phyloP scores from a whole-genome alignment of 2,888 invertebrate genomes.

The Pseudanteris insignis region DNA sequence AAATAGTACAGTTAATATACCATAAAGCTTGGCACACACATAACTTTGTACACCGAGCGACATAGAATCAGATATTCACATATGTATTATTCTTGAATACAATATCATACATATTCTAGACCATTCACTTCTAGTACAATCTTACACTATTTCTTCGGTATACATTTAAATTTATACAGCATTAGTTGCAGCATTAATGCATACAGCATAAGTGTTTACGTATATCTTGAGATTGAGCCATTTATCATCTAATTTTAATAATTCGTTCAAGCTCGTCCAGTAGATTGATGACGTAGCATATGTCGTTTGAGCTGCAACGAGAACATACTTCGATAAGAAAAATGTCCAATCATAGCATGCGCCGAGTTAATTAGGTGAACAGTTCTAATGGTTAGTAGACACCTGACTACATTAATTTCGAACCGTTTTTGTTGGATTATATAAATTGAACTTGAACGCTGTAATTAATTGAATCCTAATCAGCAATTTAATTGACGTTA shows the following conservation, averaged over 20 bases:
- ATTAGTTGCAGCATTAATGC: too few species aligned
- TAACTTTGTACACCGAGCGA: constrained; percentile 22
- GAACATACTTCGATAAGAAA: constrained; percentile 6
- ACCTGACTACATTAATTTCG: constrained; percentile 1
- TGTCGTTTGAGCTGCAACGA: constrained; percentile 20
- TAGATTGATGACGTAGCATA: constrained; percentile 13
- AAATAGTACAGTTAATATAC: constrained; percentile 30
- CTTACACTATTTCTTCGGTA: constrained; percentile 40
- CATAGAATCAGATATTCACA: constrained; percentile 38
- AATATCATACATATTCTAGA: constrained; percentile 37
- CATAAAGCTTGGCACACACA: constrained; percentile 31
- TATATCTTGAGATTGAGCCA: constrained; percentile 40
- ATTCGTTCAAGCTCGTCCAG: constrained; percentile 28
- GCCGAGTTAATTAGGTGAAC: constrained; percentile 2
- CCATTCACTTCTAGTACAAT: constrained; percentile 26
- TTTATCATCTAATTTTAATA: constrained; percentile 31
- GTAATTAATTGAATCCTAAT: constrained; percentile 30
- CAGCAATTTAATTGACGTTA: constrained; percentile 18
- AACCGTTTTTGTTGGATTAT: constrained; percentile 21
- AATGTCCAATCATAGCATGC: not conserved
- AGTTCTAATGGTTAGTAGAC: constrained; percentile 12
- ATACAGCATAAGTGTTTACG: constrained; percentile 25
- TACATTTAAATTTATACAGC: constrained; percentile 37
- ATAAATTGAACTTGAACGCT: constrained; percentile 21
- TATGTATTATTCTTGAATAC: constrained; percentile 25